Conservation (phyloP, 1,140 invertebrate species). For the Brachystomella parvula region DNA sequence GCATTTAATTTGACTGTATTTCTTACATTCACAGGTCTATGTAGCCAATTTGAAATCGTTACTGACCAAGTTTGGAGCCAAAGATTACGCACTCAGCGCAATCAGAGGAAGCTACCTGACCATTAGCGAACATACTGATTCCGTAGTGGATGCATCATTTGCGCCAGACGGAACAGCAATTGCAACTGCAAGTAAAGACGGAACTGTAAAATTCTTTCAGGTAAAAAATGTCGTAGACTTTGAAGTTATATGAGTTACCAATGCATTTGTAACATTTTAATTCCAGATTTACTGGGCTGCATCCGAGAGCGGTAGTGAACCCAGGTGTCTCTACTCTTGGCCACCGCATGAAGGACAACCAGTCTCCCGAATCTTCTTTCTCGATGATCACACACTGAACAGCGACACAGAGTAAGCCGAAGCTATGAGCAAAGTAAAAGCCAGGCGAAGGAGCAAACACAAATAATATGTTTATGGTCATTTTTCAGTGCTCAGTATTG, state of each 20-base stretch:
- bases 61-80: conserved; percentile 46
- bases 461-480: not conserved
- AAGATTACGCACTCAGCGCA: conserved; percentile 45
- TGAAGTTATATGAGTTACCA: too few relatives aligned
- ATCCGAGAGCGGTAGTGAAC: conserved; percentile 19
- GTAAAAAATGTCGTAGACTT: too few relatives aligned
- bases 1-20: not conserved
- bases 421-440: conserved; percentile 17
- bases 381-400: conserved; percentile 81
- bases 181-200: conserved; percentile 77
- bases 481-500: conserved; percentile 68
- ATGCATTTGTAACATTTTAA: not conserved
- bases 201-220: conserved; percentile 85
- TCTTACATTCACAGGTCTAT: conserved; percentile 47
- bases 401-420: conserved; percentile 58
- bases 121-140: conserved; percentile 49
- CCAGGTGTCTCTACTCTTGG: conserved; percentile 55
- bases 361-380: conserved; percentile 76
- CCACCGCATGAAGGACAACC: conserved; percentile 80
- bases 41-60: conserved; percentile 55
- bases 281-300: not conserved
- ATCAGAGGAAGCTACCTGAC: conserved; percentile 54
- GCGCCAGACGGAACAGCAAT: conserved; percentile 88
- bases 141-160: conserved; percentile 78
- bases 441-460: conserved; percentile 10